A percentile compares a stretch with the other conserved stretches of the same genome.
phyloP scores from a whole-genome alignment of 2,797 vertebrate genomes.

The Enteromius treurensis region DNA sequence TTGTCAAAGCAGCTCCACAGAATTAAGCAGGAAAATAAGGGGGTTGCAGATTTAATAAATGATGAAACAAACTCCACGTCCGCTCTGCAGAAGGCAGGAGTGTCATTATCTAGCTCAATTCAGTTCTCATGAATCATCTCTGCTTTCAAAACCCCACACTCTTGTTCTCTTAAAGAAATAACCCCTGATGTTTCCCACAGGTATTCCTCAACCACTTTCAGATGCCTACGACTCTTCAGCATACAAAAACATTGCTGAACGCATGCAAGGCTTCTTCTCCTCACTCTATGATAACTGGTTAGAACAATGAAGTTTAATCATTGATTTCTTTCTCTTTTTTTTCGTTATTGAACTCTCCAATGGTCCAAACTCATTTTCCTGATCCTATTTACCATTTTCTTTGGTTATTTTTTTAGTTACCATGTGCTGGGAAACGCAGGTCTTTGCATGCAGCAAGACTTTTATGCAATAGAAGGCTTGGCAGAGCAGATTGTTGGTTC shows the following conservation, averaged over 20 bases:
- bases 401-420: constrained; percentile 75
- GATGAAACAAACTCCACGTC: neutral
- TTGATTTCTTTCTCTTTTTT: neutral
- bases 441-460: constrained; percentile 90
- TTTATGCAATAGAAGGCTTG: constrained; percentile 88
- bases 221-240: constrained; percentile 88
- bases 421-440: constrained; percentile 89
- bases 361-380: neutral
- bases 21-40: neutral
- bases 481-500: constrained; percentile 86
- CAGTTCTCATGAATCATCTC: neutral
- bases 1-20: neutral
- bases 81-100: neutral
- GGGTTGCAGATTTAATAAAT: neutral
- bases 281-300: constrained; percentile 93
- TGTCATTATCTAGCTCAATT: neutral
- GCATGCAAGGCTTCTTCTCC: constrained; percentile 94
- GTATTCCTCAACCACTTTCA: constrained; percentile 83
- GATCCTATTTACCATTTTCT: neutral
- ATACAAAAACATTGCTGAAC: constrained; percentile 86
- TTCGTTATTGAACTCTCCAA: neutral
- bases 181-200: constrained; percentile 66
- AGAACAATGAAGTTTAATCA: constrained; percentile 52
- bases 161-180: neutral
- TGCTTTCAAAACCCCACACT: neutral